Evolutionary conservation across 2,797 vertebrate genomes (phyloP).

Genomic region (Chiloscyllium punctatum): DNA sequence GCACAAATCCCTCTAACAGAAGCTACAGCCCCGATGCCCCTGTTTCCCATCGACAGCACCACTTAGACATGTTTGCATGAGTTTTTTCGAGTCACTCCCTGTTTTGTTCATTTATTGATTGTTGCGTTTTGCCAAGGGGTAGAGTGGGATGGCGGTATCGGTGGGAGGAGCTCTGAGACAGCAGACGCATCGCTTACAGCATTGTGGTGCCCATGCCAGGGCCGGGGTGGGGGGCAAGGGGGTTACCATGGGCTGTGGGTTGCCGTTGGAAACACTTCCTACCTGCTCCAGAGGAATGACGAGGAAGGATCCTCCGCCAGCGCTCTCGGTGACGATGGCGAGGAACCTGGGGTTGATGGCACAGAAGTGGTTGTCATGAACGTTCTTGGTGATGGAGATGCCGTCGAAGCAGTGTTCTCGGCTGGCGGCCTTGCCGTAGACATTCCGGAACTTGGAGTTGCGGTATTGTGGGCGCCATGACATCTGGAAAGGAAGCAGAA

Average conservation of each 20-base stretch:
- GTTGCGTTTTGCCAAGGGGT: neutral
- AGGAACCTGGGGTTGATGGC: slow-evolving; percentile 87
- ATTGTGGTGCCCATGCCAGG: too few relatives aligned
- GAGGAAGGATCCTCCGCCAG: slow-evolving; percentile 87
- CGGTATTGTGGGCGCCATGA: slow-evolving; percentile 98
- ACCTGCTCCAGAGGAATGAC: slow-evolving; percentile 89
- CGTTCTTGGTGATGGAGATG: slow-evolving; percentile 94
- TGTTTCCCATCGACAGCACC: neutral
- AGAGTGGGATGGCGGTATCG: too few relatives aligned
- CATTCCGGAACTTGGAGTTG: slow-evolving; percentile 98
- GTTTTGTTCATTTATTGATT: neutral
- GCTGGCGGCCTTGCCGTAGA: slow-evolving; percentile 90
- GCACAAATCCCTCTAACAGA: neutral
- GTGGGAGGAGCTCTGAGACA: too few relatives aligned
- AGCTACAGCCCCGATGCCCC: neutral
- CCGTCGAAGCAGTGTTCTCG: slow-evolving; percentile 93
- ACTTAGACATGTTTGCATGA: neutral
- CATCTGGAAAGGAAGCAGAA: slow-evolving; percentile 68
- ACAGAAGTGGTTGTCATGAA: slow-evolving; percentile 97
- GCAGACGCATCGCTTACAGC: too few relatives aligned
- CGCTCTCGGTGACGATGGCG: slow-evolving; percentile 88
- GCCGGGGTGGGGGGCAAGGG: too few relatives aligned
- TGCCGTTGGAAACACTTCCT: slow-evolving; percentile 43
- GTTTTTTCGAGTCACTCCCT: neutral
- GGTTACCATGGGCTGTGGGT: neutral